phyloP scores from a whole-genome alignment of 2,888 invertebrate species.

The Phaonia tiefii region DNA sequence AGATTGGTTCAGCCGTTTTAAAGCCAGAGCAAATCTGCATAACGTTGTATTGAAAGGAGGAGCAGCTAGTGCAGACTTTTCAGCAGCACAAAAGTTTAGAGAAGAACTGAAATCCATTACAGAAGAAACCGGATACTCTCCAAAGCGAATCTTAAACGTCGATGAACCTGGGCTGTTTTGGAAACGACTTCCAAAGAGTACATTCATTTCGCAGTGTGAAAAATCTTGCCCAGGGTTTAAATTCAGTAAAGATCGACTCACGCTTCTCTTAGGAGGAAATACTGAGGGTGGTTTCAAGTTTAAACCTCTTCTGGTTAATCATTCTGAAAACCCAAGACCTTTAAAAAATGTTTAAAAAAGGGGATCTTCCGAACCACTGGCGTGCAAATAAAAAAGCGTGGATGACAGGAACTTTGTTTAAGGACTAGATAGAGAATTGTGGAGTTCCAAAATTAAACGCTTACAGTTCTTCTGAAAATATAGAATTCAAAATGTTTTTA shows the following conservation, averaged over 20 bases:
- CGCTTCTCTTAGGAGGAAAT: no score
- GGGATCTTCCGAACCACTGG: conserved; percentile 1
- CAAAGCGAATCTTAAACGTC: conserved; percentile 7
- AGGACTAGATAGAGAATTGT: conserved; percentile 6
- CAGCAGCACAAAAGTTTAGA: neutral
- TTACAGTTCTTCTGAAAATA: neutral
- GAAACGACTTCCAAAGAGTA: no score
- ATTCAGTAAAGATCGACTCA: neutral
- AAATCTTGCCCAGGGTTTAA: no score
- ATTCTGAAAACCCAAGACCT: no score
- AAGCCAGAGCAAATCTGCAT: no score
- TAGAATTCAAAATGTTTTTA: conserved; percentile 14
- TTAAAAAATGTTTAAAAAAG: no score
- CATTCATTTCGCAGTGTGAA: neutral
- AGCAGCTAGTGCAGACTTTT: neutral
- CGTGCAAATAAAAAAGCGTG: conserved; percentile 19
- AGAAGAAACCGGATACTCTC: neutral
- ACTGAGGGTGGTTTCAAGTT: conserved; percentile 18
- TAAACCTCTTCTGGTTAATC: conserved; percentile 6
- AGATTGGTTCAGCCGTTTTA: no score
- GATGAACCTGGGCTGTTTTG: no score
- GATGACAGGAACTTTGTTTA: neutral
- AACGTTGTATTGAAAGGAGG: conserved; percentile 4
- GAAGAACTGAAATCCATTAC: neutral
- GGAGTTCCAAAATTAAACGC: neutral